Percentiles rank a stretch among this genome's conserved stretches.
Evolutionary conservation across 2,113 vertebrate genomes (phyloP).

Genomic region (Eretmochelys imbricata): DNA sequence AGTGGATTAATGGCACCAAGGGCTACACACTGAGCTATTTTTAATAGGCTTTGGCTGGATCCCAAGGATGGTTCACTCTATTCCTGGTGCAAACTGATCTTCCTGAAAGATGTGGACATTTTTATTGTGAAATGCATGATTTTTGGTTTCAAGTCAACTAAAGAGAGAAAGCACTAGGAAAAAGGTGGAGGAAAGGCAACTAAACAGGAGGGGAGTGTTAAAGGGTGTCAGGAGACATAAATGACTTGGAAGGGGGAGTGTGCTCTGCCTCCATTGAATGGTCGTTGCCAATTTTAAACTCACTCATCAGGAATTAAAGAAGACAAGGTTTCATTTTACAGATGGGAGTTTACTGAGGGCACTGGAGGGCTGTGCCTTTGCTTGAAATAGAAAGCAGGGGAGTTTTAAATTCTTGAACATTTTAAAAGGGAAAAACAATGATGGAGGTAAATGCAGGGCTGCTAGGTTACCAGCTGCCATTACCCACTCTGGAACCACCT

Average conservation of each 20-base stretch:
- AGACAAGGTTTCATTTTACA: conserved; percentile 36
- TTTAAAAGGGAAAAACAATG: conserved; percentile 1
- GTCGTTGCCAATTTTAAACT: conserved; percentile 20
- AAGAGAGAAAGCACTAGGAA: conserved; percentile 42
- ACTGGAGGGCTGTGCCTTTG: conserved; percentile 17
- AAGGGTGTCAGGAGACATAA: background rate
- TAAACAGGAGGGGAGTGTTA: background rate
- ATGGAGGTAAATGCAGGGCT: conserved; percentile 56
- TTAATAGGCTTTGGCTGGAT: conserved; percentile 70
- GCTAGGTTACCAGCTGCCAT: background rate
- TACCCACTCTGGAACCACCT: background rate
- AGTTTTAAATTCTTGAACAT: conserved; percentile 52
- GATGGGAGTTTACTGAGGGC: conserved; percentile 38
- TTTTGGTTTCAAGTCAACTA: conserved; percentile 46
- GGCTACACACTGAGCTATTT: conserved; percentile 73
- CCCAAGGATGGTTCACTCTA: conserved; percentile 75
- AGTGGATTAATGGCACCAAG: conserved; percentile 44
- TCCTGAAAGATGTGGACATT: conserved; percentile 68
- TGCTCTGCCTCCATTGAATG: accelerated
- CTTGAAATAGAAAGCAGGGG: conserved; percentile 39
- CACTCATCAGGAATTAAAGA: conserved; percentile 24
- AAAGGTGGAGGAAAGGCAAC: background rate
- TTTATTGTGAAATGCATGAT: conserved; percentile 52
- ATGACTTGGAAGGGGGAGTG: background rate
- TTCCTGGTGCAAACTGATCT: conserved; percentile 76